Evolutionary conservation across 2,113 vertebrate species (phyloP).

Genomic region (Leucoraja erinaceus): DNA sequence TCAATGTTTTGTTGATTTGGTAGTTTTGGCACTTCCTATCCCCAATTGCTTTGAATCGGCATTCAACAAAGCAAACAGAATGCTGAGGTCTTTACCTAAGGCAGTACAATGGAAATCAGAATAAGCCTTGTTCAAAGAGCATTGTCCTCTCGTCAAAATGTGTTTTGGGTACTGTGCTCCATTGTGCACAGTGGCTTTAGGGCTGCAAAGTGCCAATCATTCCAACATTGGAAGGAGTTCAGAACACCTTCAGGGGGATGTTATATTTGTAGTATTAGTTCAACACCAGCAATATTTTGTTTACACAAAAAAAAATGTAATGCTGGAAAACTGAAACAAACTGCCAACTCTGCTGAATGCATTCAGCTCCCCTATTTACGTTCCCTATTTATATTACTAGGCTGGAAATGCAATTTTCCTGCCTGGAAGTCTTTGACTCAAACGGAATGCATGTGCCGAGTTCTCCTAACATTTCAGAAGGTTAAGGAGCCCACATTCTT

Average conservation of each 20-base stretch:
- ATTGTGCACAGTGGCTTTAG: not conserved
- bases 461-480: not conserved
- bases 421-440: not conserved
- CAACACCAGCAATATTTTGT: not conserved
- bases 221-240: not conserved
- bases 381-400: not conserved
- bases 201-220: not conserved
- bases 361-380: not conserved
- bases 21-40: not conserved
- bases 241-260: not conserved
- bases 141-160: not conserved
- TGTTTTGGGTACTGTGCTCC: not conserved
- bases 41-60: not conserved
- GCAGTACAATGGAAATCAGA: not conserved
- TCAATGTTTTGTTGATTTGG: too few relatives aligned
- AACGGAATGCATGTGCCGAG: not conserved
- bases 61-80: not conserved
- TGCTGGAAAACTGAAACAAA: constrained; percentile 22
- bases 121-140: not conserved
- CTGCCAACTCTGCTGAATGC: not conserved
- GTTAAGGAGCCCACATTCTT: not conserved
- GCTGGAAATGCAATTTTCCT: not conserved
- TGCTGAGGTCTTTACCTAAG: not conserved
- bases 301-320: not conserved
- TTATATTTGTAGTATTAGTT: not conserved